phyloP scores from a whole-genome alignment of 2,888 invertebrate species.

The Gnatocerus cornutus region DNA sequence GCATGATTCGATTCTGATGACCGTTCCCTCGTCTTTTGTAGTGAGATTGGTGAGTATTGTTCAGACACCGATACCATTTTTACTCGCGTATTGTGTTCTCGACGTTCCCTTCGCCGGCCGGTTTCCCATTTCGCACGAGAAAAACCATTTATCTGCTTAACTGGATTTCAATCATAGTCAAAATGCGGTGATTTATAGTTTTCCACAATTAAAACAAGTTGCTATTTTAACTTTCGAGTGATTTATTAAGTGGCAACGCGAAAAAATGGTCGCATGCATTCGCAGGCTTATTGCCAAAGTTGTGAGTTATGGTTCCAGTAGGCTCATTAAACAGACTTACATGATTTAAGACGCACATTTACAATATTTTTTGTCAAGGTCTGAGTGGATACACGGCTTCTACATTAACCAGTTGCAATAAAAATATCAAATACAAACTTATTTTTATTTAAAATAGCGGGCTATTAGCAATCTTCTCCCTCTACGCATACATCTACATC shows the following conservation, averaged over 20 bases:
- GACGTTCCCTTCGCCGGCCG: constrained; percentile 49
- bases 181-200: constrained; percentile 60
- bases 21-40: constrained; percentile 58
- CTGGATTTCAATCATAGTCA: constrained; percentile 66
- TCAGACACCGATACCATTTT: constrained; percentile 60
- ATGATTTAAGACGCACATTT: constrained; percentile 38
- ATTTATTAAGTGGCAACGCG: constrained; percentile 46
- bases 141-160: constrained; percentile 66
- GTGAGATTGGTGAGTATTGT: constrained; percentile 60
- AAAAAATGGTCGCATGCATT: constrained; percentile 39
- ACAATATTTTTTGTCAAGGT: constrained; percentile 18
- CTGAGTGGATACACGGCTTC: background rate
- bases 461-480: no score
- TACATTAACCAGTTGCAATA: no score
- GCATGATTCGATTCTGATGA: constrained; percentile 63
- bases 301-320: constrained; percentile 46
- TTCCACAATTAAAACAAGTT: constrained; percentile 50
- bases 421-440: no score
- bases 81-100: constrained; percentile 58
- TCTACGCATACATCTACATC: no score
- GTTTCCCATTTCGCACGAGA: constrained; percentile 49
- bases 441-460: no score
- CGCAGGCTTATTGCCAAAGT: constrained; percentile 51
- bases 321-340: constrained; percentile 39
- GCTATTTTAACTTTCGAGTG: constrained; percentile 49